Evolutionary conservation across 2,797 vertebrate species (phyloP).

Genomic region (Simalia tracyae): DNA sequence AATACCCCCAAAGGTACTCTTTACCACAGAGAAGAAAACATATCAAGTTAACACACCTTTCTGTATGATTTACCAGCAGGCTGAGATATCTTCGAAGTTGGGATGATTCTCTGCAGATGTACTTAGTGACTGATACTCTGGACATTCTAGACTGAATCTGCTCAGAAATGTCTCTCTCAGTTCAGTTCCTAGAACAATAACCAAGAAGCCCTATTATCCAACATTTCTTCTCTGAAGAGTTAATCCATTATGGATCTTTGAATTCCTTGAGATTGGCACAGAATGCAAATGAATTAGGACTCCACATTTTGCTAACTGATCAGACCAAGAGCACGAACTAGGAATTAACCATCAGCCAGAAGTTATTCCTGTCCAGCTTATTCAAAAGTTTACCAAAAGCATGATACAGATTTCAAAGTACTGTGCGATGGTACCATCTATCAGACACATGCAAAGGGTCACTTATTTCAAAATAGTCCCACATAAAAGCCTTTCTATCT

Average conservation of each 20-base stretch:
- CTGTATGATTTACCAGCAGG: background rate
- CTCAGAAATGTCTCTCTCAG: background rate
- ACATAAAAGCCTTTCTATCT: background rate
- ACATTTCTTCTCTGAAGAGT: background rate
- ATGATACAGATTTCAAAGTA: background rate
- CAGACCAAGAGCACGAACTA: background rate
- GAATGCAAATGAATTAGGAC: background rate
- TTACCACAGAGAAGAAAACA: background rate
- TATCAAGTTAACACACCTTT: background rate
- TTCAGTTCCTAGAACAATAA: background rate
- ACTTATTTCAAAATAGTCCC: background rate
- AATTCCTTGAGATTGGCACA: background rate
- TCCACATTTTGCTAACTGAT: background rate
- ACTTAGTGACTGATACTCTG: background rate
- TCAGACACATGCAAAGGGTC: background rate
- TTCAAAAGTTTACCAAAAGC: background rate
- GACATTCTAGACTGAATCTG: background rate
- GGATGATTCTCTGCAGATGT: background rate
- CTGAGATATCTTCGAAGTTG: background rate
- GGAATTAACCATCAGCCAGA: background rate
- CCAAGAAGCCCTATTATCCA: background rate
- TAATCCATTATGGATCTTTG: background rate
- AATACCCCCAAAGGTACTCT: background rate
- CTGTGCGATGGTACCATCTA: background rate
- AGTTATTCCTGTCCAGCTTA: background rate